Evolutionary conservation across 2,113 vertebrate genomes (phyloP).

Genomic region (Sus scrofa): DNA sequence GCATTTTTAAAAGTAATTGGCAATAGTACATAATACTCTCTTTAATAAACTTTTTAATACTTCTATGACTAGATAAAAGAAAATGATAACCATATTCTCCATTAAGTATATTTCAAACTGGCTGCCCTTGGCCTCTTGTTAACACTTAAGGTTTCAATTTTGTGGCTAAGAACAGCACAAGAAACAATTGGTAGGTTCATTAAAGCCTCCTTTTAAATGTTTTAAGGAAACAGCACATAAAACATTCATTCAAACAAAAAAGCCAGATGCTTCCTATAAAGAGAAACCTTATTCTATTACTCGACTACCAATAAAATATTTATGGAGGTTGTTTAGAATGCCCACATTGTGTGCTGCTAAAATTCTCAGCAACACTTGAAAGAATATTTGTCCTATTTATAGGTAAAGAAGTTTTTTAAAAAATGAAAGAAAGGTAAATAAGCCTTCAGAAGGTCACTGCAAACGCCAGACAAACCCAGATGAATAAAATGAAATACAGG

Average conservation of each 20-base stretch:
- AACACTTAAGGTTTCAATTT: constrained; percentile 68
- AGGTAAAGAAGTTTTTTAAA: constrained; percentile 22
- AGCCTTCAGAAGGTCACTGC: constrained; percentile 35
- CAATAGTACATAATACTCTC: background rate
- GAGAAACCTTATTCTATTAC: constrained; percentile 83
- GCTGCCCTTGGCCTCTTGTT: constrained; percentile 44
- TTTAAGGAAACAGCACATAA: constrained; percentile 80
- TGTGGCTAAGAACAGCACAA: constrained; percentile 62
- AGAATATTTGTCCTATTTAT: constrained; percentile 69
- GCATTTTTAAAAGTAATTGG: constrained; percentile 21
- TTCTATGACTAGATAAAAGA: constrained; percentile 17
- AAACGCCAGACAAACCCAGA: background rate
- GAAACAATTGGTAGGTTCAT: constrained; percentile 77
- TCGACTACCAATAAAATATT: constrained; percentile 88
- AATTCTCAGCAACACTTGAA: constrained; percentile 77
- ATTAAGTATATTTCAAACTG: constrained; percentile 31
- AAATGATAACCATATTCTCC: background rate
- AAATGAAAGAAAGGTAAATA: constrained; percentile 30
- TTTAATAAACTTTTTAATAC: background rate
- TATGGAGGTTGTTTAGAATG: constrained; percentile 79
- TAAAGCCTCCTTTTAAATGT: constrained; percentile 79
- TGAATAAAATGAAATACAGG: background rate
- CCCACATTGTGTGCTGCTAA: constrained; percentile 73
- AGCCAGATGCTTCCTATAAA: constrained; percentile 84
- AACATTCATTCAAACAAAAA: constrained; percentile 86